These are phyloP conservation scores for Microctonus aethiopoides DNA, from an alignment of 2,888 invertebrate species.

Conservation along the genomic window DNA sequence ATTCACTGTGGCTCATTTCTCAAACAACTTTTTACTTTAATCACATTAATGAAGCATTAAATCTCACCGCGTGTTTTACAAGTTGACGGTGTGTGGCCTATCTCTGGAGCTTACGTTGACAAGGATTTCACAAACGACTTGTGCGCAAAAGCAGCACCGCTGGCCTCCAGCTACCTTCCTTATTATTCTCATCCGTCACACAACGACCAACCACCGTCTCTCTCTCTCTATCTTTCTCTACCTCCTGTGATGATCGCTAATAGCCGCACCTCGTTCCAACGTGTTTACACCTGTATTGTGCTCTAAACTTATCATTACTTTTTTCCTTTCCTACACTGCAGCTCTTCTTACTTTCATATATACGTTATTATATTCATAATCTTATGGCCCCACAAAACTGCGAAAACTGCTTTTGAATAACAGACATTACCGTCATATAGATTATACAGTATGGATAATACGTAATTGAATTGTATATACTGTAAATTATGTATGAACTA, in stretches of 20 bases:
- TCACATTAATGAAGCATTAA: constrained; percentile 68
- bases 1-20: constrained; percentile 65
- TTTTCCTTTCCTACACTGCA: neutral
- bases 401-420: neutral
- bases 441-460: neutral
- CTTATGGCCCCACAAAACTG: neutral
- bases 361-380: neutral
- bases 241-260: constrained; percentile 54
- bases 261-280: constrained; percentile 58
- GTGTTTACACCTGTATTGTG: constrained; percentile 59
- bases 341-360: neutral
- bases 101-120: constrained; percentile 54
- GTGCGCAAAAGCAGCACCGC: constrained; percentile 24
- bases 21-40: constrained; percentile 67
- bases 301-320: neutral
- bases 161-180: constrained; percentile 28
- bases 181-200: constrained; percentile 42
- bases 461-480: neutral
- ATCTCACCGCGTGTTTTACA: constrained; percentile 67
- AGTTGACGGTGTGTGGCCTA: constrained; percentile 65
- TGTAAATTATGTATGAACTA: no score
- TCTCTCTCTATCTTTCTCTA: constrained; percentile 24
- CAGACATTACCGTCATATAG: neutral
- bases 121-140: constrained; percentile 51
- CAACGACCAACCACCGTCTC: constrained; percentile 21